Base-by-base conservation (phyloP, 2,888 invertebrate species). In the Eristalinus sepulchralis region DNA sequence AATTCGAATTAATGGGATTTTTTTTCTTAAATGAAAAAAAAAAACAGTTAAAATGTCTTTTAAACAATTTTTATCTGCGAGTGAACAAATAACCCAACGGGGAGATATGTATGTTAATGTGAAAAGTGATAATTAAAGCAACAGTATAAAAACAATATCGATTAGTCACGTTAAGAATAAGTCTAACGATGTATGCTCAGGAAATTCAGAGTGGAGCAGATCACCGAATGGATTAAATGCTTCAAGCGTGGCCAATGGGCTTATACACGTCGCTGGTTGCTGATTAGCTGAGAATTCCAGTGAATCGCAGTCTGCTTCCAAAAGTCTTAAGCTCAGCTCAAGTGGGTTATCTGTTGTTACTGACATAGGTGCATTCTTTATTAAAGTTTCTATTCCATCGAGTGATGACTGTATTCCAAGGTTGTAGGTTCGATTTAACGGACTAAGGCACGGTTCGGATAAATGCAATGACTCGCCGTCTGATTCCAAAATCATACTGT, bases 391-490 rank as follows among this genome's bases (percentile, higher is more conserved):
- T n/a, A 64, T 88, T 76, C 57, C 84, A 62, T 78, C 88, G 1
- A 86, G 4, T 1, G 73, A 71, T 0, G 73, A 71, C 6, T 47
- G 78, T 31, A 83, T 71, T 63, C 83, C 83, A 11, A 75, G 33
- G 17, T 79, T 33, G 24, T 71, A 83, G 11, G 57, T 78, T 24
- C 75, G 55, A 64, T 88, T 89, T 31, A 89, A 33, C 0, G 91
- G 91, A 86, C 91, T 92, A 20, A 91, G 88, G 66, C 92, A 92
- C 67, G 91, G 90, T 64, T 91, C 91, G 2, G 91, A 91, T 24
- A 90, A 88, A 88, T 91, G 93, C 64, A 95, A 89, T 39, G 94
- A 94, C 87, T 95, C 95, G 6, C 94, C 94, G 89, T 95, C 95
- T 13, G 94, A 94, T 88, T 95, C 95, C 79, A 95, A 90, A 39